phyloP scores from a whole-genome alignment of 2,797 vertebrate genomes.

The Chelonia mydas region DNA sequence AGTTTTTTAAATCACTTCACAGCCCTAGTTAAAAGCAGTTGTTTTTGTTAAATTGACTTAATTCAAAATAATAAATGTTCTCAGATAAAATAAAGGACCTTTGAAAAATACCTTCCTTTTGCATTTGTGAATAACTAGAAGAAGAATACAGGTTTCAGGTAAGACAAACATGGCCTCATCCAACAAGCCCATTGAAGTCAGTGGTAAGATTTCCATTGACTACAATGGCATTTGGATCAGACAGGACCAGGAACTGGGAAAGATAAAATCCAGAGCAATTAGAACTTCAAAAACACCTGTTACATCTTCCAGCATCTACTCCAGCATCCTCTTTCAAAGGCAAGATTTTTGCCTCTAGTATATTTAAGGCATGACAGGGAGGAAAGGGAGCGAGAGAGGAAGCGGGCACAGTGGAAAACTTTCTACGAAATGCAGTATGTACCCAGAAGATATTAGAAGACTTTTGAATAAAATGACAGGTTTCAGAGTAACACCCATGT shows the following conservation, averaged over 20 bases:
- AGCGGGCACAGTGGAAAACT: slow-evolving; percentile 30
- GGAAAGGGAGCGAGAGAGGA: not conserved
- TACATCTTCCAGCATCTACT: slow-evolving; percentile 2
- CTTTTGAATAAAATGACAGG: not conserved
- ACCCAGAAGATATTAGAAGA: slow-evolving; percentile 72
- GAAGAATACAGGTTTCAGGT: not conserved
- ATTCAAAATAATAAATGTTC: not conserved
- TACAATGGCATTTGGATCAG: not conserved
- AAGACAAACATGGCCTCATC: not conserved
- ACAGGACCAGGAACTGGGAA: not conserved
- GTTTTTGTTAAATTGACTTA: not conserved
- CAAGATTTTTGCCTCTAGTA: slow-evolving; percentile 46
- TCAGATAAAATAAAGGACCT: not conserved
- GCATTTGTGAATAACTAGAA: not conserved
- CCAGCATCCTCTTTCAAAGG: slow-evolving; percentile 1
- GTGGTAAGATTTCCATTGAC: not conserved
- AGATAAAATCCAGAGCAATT: slow-evolving; percentile 13
- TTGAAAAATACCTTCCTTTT: not conserved
- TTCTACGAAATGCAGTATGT: slow-evolving; percentile 54
- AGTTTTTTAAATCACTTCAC: too few relatives aligned
- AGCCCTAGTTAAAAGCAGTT: not conserved
- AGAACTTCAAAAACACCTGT: slow-evolving; percentile 33
- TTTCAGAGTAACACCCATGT: too few relatives aligned
- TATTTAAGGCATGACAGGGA: slow-evolving; percentile 12
- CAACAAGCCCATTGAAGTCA: not conserved